Base-by-base conservation (phyloP, 2,888 invertebrate genomes). In the Eugnorisma glareosa region DNA sequence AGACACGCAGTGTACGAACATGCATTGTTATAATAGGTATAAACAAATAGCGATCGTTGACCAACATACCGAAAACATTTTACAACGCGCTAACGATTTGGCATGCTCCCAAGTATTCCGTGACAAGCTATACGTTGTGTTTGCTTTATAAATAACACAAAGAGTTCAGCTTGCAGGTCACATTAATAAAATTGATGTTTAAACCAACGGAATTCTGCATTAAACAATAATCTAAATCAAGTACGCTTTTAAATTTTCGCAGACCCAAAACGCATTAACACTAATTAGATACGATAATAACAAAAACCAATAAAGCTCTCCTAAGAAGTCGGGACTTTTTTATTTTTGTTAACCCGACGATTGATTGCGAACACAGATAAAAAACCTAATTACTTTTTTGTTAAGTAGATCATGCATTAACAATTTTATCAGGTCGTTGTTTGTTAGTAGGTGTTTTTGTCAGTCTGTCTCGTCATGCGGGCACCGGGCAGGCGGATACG, bases 1-100 rank as follows among this genome's bases (percentile, higher is more conserved):
- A 48, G 43, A 59, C 68, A 54, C 28, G 64, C 69, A 48, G 48
- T 54, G 51, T 73, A 73, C 51, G 61, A 43, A 74, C 74, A 75
- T 31, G 78, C 67, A 82, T 86, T 86, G 83, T 82, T 82, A 43
- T 70, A 82, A 73, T 85, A 77, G 73, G 54, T 77, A 73, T 93
- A 94, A 94, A 95, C 93, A 94, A 93, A 94, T 93, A 92, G 83
- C 88, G 87, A 89, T 91, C 94, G 94, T 93, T 94, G 94, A 94
- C 94, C 94, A 95, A 94, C 94, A 95, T 95, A 93, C 93, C 92
- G 87, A 90, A 91, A 91, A 91, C 91, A 93, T 95, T 95, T 94
- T 93, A 95, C 94, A 94, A 92, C 91, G 91, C 90, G 92, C 90
- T 90, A 93, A 93, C 93, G 88, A 93, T 94, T 95, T 96, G 96